Evolutionary conservation across 2,797 vertebrate genomes (phyloP).

Genomic region (Crossoptilon crossoptilon): DNA sequence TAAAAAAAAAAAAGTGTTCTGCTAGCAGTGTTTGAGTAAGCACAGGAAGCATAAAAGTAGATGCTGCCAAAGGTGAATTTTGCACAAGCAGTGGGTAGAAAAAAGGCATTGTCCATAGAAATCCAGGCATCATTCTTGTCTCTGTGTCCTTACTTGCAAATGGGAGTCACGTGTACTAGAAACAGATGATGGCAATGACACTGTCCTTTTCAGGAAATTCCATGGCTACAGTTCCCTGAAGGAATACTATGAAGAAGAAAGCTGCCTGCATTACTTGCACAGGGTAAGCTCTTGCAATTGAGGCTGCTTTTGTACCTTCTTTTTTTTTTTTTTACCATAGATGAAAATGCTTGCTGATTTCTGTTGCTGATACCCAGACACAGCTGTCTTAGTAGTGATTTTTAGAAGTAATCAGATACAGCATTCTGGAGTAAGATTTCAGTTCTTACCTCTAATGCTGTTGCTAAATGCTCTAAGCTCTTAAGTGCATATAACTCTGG

Average conservation of each 20-base stretch:
- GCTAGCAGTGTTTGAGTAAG: neutral
- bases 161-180: neutral
- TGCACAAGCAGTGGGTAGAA: neutral
- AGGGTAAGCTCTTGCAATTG: conserved; percentile 83
- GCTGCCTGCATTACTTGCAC: conserved; percentile 95
- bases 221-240: conserved; percentile 94
- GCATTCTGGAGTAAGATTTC: neutral
- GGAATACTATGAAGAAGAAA: conserved; percentile 98
- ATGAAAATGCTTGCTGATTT: neutral
- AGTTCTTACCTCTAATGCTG: neutral
- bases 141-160: neutral
- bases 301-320: neutral
- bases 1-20: neutral
- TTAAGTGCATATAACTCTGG: neutral
- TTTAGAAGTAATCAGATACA: neutral
- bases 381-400: neutral
- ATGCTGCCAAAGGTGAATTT: neutral
- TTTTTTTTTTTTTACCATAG: neutral
- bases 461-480: neutral
- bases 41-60: neutral
- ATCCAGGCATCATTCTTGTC: neutral
- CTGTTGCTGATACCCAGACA: neutral
- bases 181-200: neutral
- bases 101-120: neutral
- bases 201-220: conserved; percentile 87